A percentile compares a stretch with the other conserved stretches of the same genome.
These are phyloP conservation scores for Melanostoma scalare DNA, from an alignment of 2,888 invertebrate genomes.

Conservation along the genomic window DNA sequence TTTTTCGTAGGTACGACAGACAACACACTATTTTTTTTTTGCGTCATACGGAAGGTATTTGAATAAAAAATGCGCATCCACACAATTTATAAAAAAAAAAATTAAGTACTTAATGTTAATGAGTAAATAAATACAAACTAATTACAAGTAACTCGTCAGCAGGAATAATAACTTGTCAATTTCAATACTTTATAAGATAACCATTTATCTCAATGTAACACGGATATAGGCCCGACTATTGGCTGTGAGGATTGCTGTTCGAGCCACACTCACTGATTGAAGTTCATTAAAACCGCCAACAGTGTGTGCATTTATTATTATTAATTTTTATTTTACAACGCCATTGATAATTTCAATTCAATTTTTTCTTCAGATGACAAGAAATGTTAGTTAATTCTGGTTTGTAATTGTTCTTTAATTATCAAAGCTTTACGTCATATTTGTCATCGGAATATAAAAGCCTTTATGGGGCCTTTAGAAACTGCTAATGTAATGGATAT, in stretches of 20 bases:
- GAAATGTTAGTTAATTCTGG: too few species aligned
- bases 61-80: neutral
- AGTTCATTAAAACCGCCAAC: constrained; percentile 14
- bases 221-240: neutral
- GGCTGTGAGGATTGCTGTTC: constrained; percentile 3
- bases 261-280: constrained; percentile 17
- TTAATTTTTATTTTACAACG: constrained; percentile 6
- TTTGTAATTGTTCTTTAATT: constrained; percentile 17
- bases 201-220: constrained; percentile 2
- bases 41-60: neutral
- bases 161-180: constrained; percentile 18
- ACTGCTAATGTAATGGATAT: neutral
- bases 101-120: constrained; percentile 53
- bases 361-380: neutral
- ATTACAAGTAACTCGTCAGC: constrained; percentile 54
- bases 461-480: constrained; percentile 19
- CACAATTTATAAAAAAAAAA: constrained; percentile 22
- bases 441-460: neutral
- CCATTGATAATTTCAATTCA: constrained; percentile 3
- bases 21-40: neutral
- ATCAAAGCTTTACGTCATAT: constrained; percentile 11
- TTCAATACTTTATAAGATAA: constrained; percentile 1
- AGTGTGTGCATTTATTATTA: constrained; percentile 16
- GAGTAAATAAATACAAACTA: constrained; percentile 33
- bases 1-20: neutral